Conservation (phyloP, 2,797 vertebrate species). For the Eulemur albifrons region DNA sequence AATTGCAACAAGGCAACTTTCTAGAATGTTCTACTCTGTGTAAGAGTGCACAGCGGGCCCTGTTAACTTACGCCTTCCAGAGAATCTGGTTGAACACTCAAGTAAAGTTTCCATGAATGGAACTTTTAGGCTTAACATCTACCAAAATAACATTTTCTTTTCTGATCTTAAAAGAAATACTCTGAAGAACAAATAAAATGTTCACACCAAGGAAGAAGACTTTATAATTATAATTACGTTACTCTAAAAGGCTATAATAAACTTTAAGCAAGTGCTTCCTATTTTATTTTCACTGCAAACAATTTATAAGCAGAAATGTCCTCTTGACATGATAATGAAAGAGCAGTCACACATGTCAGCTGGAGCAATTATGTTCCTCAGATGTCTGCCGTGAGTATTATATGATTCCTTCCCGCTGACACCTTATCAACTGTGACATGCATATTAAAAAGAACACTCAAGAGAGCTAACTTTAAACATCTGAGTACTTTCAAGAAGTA, state of each 20-base stretch:
- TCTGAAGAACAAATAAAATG: slow-evolving; percentile 73
- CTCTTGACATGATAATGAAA: slow-evolving; percentile 89
- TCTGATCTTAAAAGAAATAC: slow-evolving; percentile 59
- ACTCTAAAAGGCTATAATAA: slow-evolving; percentile 86
- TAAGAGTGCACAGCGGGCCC: not conserved
- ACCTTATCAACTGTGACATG: slow-evolving; percentile 82
- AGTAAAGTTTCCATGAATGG: slow-evolving; percentile 66
- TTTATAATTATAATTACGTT: slow-evolving; percentile 83
- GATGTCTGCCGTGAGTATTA: slow-evolving; percentile 83
- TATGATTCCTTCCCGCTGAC: slow-evolving; percentile 85
- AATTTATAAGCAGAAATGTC: slow-evolving; percentile 86
- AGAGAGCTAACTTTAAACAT: slow-evolving; percentile 65
- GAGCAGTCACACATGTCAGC: slow-evolving; percentile 87
- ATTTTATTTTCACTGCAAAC: slow-evolving; percentile 85
- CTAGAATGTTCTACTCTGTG: not conserved
- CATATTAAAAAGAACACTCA: slow-evolving; percentile 83
- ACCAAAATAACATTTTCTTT: slow-evolving; percentile 64
- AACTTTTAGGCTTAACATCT: slow-evolving; percentile 62
- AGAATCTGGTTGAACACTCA: not conserved
- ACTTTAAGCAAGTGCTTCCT: slow-evolving; percentile 84
- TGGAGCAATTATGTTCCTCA: slow-evolving; percentile 86
- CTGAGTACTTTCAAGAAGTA: slow-evolving; percentile 65
- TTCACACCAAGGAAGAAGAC: slow-evolving; percentile 80
- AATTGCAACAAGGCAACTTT: not conserved
- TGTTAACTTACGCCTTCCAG: not conserved